Evolutionary conservation across 2,888 invertebrate species (phyloP), one percentile per base, ranked within the genome.

Genomic region (Arge pagana): DNA sequence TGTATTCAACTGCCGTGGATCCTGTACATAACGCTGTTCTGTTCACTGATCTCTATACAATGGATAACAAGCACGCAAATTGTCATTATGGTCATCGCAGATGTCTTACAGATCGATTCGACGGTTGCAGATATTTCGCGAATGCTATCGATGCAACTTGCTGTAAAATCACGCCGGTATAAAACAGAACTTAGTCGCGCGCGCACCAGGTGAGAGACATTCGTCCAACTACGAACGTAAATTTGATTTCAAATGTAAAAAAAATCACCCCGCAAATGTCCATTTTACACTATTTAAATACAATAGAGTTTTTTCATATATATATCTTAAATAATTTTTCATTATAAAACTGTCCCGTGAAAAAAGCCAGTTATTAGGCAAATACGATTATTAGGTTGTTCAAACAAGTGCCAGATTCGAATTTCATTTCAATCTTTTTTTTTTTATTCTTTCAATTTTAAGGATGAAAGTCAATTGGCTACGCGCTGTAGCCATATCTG

Each of bases 271-370:
- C 45, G 24, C 33, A 45, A 45, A 70, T 72, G 70, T 75, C 66
- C 74, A 76, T 76, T 74, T 74, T 74, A 76, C 76, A 76, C 73
- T 76, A 75, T 75, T 76, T 76, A 75, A 76, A 76, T 75, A 76
- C 71, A 75, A 76, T 75, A 73, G 68, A 74, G 66, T 68, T 74
- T 76, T 74, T 62, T 57, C 57, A 53, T 51, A 48, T 60, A 63
- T 72, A 68, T 68, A 69, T 70, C 68, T 74, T 73, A 74, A 72
- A 73, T 74, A 73, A 74, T 72, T 73, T 51, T 63, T 63, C 59
- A 53, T 65, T 74, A 72, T 67, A 74, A 73, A 74, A 74, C 61
- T 68, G 72, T 74, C 69, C 67, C 68, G 65, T 66, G 68, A 69
- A 64, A 65, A 71, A 68, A 72, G 69, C 71, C 72, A 67, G 64